Evolutionary conservation across 1,140 invertebrate genomes (phyloP).

Genomic region (Pantala flavescens): DNA sequence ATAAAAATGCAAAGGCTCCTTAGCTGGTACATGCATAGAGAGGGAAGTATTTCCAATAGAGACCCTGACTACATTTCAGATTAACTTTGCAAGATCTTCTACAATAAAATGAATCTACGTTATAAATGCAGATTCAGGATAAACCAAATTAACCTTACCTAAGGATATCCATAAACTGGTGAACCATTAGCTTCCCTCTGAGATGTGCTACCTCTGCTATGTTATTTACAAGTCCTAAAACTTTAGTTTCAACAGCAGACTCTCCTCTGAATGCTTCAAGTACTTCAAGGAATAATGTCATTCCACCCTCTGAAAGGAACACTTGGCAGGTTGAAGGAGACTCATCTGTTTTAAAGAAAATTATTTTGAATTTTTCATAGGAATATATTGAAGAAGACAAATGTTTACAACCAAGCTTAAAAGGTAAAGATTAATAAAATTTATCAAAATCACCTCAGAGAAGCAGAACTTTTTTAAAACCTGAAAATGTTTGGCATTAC

Average conservation of each 20-base stretch:
- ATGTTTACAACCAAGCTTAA: no score
- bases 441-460: no score
- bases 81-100: no score
- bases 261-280: constrained; percentile 52
- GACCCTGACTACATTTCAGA: no score
- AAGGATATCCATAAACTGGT: constrained; percentile 50
- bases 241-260: constrained; percentile 65
- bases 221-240: constrained; percentile 69
- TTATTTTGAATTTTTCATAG: constrained; percentile 13
- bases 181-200: constrained; percentile 48
- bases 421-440: no score
- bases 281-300: constrained; percentile 57
- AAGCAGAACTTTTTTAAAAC: no score
- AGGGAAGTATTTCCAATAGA: no score
- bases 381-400: background rate
- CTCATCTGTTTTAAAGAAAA: constrained; percentile 41
- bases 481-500: no score
- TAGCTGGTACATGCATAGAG: no score
- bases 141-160: constrained; percentile 29
- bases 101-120: no score
- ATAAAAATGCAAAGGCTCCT: no score
- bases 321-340: constrained; percentile 60
- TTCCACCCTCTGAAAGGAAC: constrained; percentile 59
- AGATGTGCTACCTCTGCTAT: constrained; percentile 63
- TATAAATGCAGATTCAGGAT: no score